Evolutionary conservation across 2,888 invertebrate genomes (phyloP), one percentile per base, ranked within the genome.

Genomic region (Drosophila picticornis): DNA sequence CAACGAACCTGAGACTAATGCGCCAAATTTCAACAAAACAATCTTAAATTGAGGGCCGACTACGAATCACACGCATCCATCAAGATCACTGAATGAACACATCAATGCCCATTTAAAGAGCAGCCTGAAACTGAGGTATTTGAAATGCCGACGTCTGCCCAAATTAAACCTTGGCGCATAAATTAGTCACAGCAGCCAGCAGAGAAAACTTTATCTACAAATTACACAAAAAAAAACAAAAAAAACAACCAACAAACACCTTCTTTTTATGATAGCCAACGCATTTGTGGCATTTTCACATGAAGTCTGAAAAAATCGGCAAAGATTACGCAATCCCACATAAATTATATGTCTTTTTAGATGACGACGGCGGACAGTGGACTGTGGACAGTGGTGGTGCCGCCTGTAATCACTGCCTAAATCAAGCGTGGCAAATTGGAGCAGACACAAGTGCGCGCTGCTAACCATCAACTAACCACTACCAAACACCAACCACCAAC

Each of bases 391-490:
- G 60, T 27, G 38, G 34, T 43, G 75, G 58, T 50, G 80, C 80
- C 88, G 70, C 77, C 81, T 78, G 82, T 90, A 90, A 88, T 88
- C 90, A 84, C 66, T 75, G 86, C 73, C 86, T 80, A 88, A 88
- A 88, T 88, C 87, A 88, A 88, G 90, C 90, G 80, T 88, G 84
- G 80, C 90, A 90, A 88, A 88, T 88, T 88, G 86, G 87, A 90
- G 87, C 87, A 90, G 84, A 77, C 70, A 84, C 90, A 86, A 86
- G 90, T 86, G 88, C 81, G 77, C 62, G 72, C 71, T 79, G 84
- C 71, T 68, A 75, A 67, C 79, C 70, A 66, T 53, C 60, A 71
- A 76, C 34, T 46, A 46, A 13, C 53, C 53, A 25, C 25, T 16
- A n/a, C 19, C 27, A 50, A 46, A 46, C 57, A 58, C 50, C 38